Evolutionary conservation across 2,113 vertebrate species (phyloP).

Genomic region (Cebidichthys violaceus): DNA sequence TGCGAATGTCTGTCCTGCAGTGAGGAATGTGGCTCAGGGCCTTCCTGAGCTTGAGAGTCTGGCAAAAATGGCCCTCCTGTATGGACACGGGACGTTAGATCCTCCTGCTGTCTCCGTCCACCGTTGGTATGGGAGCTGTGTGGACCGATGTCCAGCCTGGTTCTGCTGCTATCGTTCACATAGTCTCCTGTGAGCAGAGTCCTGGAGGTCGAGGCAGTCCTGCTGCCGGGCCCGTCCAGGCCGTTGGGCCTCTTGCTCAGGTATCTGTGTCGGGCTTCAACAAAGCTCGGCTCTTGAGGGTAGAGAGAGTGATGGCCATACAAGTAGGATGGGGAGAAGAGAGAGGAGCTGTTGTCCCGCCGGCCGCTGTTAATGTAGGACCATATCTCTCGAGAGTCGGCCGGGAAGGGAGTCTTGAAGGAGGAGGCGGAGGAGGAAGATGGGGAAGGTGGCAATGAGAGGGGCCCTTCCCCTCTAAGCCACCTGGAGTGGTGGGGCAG

Average conservation of each 20-base stretch:
- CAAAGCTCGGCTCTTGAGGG: conserved; percentile 69
- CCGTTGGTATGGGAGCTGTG: conserved; percentile 78
- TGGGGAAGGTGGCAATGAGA: conserved; percentile 69
- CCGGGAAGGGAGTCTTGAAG: conserved; percentile 79
- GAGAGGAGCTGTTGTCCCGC: conserved; percentile 76
- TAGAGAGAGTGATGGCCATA: conserved; percentile 76
- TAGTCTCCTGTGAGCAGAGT: conserved; percentile 70
- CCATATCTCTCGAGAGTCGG: conserved; percentile 81
- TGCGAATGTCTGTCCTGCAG: conserved; percentile 75
- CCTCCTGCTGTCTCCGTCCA: conserved; percentile 79
- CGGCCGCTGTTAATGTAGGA: conserved; percentile 72
- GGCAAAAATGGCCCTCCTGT: conserved; percentile 69
- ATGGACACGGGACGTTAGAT: conserved; percentile 54
- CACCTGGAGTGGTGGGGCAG: conserved; percentile 79
- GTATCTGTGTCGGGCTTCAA: conserved; percentile 76
- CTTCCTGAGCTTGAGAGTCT: conserved; percentile 74
- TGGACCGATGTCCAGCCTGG: conserved; percentile 65
- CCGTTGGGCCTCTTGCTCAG: conserved; percentile 80
- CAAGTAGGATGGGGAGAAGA: conserved; percentile 74
- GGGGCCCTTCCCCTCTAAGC: conserved; percentile 73
- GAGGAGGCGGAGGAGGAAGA: conserved; percentile 73
- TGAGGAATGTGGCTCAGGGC: conserved; percentile 80
- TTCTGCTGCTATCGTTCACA: conserved; percentile 67
- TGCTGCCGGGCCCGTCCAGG: conserved; percentile 78
- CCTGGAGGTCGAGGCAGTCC: conserved; percentile 75